Conservation (phyloP, 2,113 vertebrate species). For the Neodontobutis hainanensis region DNA sequence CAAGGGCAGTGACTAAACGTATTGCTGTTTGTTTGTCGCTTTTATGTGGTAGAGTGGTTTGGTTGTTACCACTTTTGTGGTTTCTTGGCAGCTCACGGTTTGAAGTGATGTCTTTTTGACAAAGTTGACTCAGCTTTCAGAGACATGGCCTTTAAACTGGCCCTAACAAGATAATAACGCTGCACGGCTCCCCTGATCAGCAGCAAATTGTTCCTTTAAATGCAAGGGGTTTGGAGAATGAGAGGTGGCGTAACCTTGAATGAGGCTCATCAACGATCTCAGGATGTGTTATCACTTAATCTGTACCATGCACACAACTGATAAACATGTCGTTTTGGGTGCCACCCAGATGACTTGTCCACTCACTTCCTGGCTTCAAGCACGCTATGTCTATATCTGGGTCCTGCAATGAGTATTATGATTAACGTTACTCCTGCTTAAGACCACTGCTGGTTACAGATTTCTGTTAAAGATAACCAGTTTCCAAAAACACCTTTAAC, state of each 20-base stretch:
- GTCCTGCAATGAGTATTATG: neutral
- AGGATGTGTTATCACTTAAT: constrained; percentile 62
- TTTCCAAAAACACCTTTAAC: too few relatives aligned
- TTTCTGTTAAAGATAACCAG: too few relatives aligned
- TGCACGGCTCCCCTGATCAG: constrained; percentile 42
- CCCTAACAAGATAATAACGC: constrained; percentile 65
- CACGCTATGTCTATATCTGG: neutral
- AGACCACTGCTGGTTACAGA: constrained; percentile 17
- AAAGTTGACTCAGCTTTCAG: constrained; percentile 43
- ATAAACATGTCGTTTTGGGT: constrained; percentile 53
- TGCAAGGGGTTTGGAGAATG: constrained; percentile 8
- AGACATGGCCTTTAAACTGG: constrained; percentile 58
- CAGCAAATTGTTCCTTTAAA: constrained; percentile 58
- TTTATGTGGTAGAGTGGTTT: constrained; percentile 32
- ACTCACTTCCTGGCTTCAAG: constrained; percentile 36
- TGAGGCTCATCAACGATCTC: constrained; percentile 43
- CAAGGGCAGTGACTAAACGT: constrained; percentile 44
- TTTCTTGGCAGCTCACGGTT: constrained; percentile 34
- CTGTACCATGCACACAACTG: constrained; percentile 33
- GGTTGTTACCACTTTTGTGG: constrained; percentile 41
- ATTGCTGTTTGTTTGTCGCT: constrained; percentile 29
- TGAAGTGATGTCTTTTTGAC: constrained; percentile 53
- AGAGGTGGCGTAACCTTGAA: constrained; percentile 35
- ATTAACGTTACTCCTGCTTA: constrained; percentile 36
- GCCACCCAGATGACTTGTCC: constrained; percentile 48